A percentile compares a stretch with the other conserved stretches of the same genome.
phyloP scores from a whole-genome alignment of 2,113 vertebrate genomes.

The Illadopsis cleaveri region DNA sequence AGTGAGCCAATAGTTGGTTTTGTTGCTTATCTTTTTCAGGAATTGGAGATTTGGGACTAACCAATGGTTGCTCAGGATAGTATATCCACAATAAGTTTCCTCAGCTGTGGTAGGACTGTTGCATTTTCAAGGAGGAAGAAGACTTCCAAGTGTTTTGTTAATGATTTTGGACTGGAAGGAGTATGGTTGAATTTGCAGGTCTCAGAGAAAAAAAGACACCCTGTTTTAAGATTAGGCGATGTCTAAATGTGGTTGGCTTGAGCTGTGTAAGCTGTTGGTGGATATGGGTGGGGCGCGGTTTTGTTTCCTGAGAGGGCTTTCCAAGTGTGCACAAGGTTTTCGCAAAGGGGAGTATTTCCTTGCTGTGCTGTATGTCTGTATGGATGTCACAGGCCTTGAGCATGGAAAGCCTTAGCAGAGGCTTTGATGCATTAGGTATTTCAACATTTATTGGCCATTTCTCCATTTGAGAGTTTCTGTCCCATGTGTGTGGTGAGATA shows the following conservation, averaged over 20 bases:
- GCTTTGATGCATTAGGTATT: not conserved
- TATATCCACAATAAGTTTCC: not conserved
- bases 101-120: not conserved
- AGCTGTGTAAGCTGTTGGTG: not conserved
- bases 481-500: not conserved
- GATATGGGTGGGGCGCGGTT: accelerated
- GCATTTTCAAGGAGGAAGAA: not conserved
- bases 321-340: not conserved
- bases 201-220: not conserved
- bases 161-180: not conserved
- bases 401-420: not conserved
- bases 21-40: not conserved
- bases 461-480: not conserved
- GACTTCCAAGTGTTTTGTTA: not conserved
- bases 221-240: not conserved
- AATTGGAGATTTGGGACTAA: not conserved
- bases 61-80: not conserved
- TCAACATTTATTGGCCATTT: not conserved
- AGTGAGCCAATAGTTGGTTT: not conserved
- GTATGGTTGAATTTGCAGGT: not conserved
- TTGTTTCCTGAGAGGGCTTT: not conserved
- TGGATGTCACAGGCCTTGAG: not conserved
- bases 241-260: not conserved
- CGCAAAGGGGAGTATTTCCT: not conserved
- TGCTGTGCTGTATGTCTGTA: not conserved